A percentile compares a stretch with the other conserved stretches of the same genome.
These are phyloP conservation scores for Diaperis boleti DNA, from an alignment of 2,888 invertebrate species.

Conservation along the genomic window DNA sequence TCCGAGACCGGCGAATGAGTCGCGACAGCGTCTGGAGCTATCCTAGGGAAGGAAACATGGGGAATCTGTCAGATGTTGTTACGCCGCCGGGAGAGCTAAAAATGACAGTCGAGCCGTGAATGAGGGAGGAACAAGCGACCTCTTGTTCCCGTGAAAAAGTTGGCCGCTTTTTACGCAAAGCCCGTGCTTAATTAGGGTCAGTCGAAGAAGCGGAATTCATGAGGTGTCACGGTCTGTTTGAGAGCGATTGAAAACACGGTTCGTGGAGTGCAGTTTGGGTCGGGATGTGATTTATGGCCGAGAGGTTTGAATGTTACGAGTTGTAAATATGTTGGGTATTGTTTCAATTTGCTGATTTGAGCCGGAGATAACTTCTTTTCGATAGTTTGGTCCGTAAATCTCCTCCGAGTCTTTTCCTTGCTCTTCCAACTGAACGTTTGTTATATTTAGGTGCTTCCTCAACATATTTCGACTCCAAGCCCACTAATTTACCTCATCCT, in stretches of 20 bases:
- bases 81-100: constrained; percentile 60
- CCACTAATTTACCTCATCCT: no score
- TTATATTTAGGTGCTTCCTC: no score
- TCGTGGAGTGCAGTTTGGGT: no score
- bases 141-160: constrained; percentile 39
- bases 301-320: background rate
- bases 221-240: constrained; percentile 9
- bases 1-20: constrained; percentile 61
- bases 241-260: constrained; percentile 5
- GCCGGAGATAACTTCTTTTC: constrained; percentile 5
- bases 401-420: no score
- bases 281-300: background rate
- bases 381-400: no score
- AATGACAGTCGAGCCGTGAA: constrained; percentile 61
- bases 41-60: constrained; percentile 63
- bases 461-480: no score
- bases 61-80: constrained; percentile 64
- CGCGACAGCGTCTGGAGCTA: constrained; percentile 66
- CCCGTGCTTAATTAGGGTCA: background rate
- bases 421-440: no score
- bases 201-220: background rate
- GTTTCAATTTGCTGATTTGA: no score
- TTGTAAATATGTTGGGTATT: no score
- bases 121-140: constrained; percentile 52
- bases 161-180: background rate